Percentiles rank a stretch among this genome's conserved stretches.
Conservation (phyloP, 2,888 invertebrate genomes). For the Ischnura elegans region DNA sequence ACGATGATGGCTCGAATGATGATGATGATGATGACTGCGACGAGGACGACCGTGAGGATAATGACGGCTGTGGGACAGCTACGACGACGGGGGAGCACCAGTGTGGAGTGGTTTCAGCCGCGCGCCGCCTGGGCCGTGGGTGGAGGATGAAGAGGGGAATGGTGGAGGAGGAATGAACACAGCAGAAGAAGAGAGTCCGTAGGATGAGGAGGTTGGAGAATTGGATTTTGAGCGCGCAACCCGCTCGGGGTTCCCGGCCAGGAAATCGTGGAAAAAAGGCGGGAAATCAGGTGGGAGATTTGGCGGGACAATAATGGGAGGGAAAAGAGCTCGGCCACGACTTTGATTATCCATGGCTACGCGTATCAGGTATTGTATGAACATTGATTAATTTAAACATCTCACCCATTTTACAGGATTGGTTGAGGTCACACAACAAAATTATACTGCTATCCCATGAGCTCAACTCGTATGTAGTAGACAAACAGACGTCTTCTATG, state of each 20-base stretch:
- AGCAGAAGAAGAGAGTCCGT: neutral
- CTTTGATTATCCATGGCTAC: too few relatives aligned
- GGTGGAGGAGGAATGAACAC: neutral
- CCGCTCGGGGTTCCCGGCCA: neutral
- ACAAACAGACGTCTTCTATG: too few relatives aligned
- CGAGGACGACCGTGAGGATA: slow-evolving; percentile 6
- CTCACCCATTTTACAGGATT: too few relatives aligned
- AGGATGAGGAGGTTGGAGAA: neutral
- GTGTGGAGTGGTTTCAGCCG: neutral
- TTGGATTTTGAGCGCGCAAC: neutral
- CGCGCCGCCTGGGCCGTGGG: neutral
- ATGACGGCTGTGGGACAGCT: slow-evolving; percentile 43
- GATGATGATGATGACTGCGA: slow-evolving; percentile 34
- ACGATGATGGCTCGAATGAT: slow-evolving; percentile 28
- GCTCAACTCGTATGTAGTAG: too few relatives aligned
- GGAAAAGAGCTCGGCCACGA: slow-evolving; percentile 11
- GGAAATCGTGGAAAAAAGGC: neutral
- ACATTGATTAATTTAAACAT: too few relatives aligned
- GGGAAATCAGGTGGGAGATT: neutral
- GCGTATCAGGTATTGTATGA: too few relatives aligned
- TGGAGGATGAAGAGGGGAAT: neutral
- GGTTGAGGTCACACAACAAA: too few relatives aligned
- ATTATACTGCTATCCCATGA: too few relatives aligned
- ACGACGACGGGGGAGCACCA: neutral
- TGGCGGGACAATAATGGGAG: neutral